Base-by-base conservation (phyloP, 2,113 vertebrate species). In the Dolichallabes microphthalmus region DNA sequence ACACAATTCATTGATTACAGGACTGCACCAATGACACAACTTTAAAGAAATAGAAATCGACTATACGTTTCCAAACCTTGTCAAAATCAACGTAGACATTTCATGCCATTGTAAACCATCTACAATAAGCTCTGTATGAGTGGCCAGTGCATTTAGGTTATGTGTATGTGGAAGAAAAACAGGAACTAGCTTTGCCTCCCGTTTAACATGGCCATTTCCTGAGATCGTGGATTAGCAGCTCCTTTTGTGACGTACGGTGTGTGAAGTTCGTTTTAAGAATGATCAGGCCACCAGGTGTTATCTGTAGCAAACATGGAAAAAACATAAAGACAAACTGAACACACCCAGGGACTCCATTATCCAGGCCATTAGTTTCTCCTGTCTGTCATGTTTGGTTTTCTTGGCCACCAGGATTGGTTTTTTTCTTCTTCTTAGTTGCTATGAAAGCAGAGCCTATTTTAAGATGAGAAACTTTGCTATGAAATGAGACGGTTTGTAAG, bases 311-410 rank as follows among this genome's bases (percentile, higher is more conserved):
- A 82, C 79, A 86, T 17, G n/a, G 32, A 71, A 45, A 45, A 55
- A 81, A 32, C 30, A 60, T 74, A 74, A 80, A 86, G 84, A 61
- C 78, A 82, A 86, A 61, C 57, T 2, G 14, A 81, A 86, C 79
- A 86, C 78, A 82, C 68, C 79, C 77, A 76, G 20, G 35, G 22
- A 4, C 39, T 27, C 35, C 27, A 76, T 86, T 82, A 75, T 86
- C 20, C 58, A 52, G 32, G 22, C 68, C 32, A 74, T 82, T 86
- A 73, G 57, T 86, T 86, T 58, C 68, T 32, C 58, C n/a, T 22
- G 27, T 66, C 79, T 73, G 64, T 80, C 76, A 85, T 80, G 39
- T 80, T 80, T 73, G 77, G 84, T 60, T 73, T 85, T 73, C 77
- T 73, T 61, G 35, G 19, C 55, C 35, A 1, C 53, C 15, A 25